Evolutionary conservation across 2,888 invertebrate species (phyloP).

Genomic region (Cyrtodaria siliqua): DNA sequence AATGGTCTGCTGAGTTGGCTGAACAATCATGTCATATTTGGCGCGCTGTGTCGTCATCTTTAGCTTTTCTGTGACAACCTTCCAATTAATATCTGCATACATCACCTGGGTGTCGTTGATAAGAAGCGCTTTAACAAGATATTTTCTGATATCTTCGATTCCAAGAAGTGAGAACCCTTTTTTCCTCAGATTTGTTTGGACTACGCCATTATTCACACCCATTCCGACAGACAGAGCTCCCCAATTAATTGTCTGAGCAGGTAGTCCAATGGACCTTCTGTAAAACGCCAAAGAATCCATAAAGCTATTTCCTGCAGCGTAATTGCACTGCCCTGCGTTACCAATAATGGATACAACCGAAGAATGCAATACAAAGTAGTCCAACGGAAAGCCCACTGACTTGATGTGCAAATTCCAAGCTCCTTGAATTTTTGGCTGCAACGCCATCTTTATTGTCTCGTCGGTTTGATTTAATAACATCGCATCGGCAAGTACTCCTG

Average conservation of each 20-base stretch:
- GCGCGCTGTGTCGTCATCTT: neutral
- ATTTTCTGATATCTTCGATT: slow-evolving; percentile 16
- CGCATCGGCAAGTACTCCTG: slow-evolving; percentile 66
- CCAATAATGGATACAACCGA: slow-evolving; percentile 75
- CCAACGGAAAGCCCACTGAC: slow-evolving; percentile 61
- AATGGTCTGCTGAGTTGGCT: no score
- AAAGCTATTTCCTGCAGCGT: slow-evolving; percentile 77
- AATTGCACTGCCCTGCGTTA: slow-evolving; percentile 73
- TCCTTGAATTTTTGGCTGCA: slow-evolving; percentile 74
- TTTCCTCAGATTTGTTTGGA: slow-evolving; percentile 1
- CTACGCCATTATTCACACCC: neutral
- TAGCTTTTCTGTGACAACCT: slow-evolving; percentile 8
- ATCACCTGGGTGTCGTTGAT: slow-evolving; percentile 52
- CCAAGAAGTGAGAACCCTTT: slow-evolving; percentile 20
- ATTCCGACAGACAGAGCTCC: slow-evolving; percentile 75
- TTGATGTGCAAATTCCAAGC: slow-evolving; percentile 73
- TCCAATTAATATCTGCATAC: slow-evolving; percentile 57
- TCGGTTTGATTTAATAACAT: slow-evolving; percentile 55
- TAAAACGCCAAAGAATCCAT: slow-evolving; percentile 73
- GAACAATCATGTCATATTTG: no score
- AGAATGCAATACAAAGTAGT: slow-evolving; percentile 77
- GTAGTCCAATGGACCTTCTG: slow-evolving; percentile 60
- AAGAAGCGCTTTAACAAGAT: slow-evolving; percentile 58
- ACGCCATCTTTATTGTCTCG: slow-evolving; percentile 54
- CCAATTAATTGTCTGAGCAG: slow-evolving; percentile 77